Evolutionary conservation across 2,797 vertebrate species (phyloP), one percentile per base, ranked within the genome.

Genomic region (Periophthalmus magnuspinnatus): DNA sequence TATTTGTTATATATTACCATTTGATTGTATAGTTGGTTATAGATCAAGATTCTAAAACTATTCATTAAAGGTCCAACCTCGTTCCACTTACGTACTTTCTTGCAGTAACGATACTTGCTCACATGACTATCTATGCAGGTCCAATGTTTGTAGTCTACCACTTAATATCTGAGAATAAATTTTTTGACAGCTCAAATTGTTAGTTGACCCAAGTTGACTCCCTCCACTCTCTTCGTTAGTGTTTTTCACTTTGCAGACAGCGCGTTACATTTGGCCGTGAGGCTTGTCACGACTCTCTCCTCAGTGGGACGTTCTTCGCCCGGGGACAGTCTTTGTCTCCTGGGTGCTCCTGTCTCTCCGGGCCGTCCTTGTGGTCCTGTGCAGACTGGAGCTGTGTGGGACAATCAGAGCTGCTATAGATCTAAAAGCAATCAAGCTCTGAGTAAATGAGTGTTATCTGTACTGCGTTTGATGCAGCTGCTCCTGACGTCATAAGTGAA

Each of bases 361-460:
- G 75, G 79, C 78, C 72, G 69, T 68, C 70, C 75, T 71, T 68
- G 71, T 47, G 33, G 48, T 62, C 74, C 76, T 73, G 75, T 57
- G 77, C 33, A 69, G 67, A 55, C 48, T 48, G 61, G 50, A 68
- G 74, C 79, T 68, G 66, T 65, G 41, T 69, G 64, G 62, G 74
- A 45, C 62, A 69, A 77, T 77, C 74, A 71, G 72, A 75, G 74
- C 59, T 69, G 34, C 59, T 10, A 41, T 61, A 68, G 75, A 79
- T 78, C 62, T 84, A 79, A 82, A 74, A 69, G 68, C 72, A 71
- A 74, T 76, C 74, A 62, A 55, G 75, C 70, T 67, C 58, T 22
- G n/a, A 63, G 70, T 71, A 81, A 78, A 84, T 77, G 66, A 82
- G 69, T 54, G 72, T 75, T 74, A 80, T 77, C 74, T 69, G 71